Conservation (phyloP, 1,140 invertebrate species). For the Heterodera schachtii region DNA sequence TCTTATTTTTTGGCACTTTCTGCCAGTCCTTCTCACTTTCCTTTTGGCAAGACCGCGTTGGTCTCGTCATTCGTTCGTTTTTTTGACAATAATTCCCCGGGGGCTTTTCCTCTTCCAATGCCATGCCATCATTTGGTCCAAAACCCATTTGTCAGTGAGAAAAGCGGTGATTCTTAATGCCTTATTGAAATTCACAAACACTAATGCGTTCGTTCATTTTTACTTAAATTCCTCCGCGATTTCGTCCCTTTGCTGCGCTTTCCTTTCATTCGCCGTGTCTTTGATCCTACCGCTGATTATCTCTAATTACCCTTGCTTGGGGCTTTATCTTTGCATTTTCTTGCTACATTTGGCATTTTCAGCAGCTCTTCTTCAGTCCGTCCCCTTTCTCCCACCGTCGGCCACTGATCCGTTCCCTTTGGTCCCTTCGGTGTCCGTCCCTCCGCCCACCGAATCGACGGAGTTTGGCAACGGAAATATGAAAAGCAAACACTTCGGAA, state of each 20-base stretch:
- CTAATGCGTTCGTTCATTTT: too few species aligned
- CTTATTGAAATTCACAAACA: not conserved
- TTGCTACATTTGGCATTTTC: too few species aligned
- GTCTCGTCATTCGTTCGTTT: not conserved
- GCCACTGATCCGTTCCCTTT: not conserved
- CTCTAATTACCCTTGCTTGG: too few species aligned
- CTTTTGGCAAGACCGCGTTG: not conserved
- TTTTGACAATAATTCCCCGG: not conserved
- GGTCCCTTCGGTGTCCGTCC: not conserved
- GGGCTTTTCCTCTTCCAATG: not conserved
- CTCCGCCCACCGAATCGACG: conserved; percentile 20
- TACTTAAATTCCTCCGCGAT: not conserved
- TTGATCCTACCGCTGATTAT: too few species aligned
- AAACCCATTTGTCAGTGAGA: not conserved
- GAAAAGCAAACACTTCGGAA: conserved; percentile 37
- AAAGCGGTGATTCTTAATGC: not conserved
- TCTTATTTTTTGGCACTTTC: not conserved
- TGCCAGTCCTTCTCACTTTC: not conserved
- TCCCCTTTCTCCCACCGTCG: too few species aligned
- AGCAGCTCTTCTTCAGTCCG: too few species aligned
- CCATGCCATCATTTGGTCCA: not conserved
- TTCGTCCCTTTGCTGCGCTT: too few species aligned
- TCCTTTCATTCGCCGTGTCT: too few species aligned
- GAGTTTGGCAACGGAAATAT: conserved; percentile 29
- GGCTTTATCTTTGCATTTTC: too few species aligned